Base-by-base conservation (phyloP, 2,113 vertebrate genomes). In the Chroicocephalus ridibundus region DNA sequence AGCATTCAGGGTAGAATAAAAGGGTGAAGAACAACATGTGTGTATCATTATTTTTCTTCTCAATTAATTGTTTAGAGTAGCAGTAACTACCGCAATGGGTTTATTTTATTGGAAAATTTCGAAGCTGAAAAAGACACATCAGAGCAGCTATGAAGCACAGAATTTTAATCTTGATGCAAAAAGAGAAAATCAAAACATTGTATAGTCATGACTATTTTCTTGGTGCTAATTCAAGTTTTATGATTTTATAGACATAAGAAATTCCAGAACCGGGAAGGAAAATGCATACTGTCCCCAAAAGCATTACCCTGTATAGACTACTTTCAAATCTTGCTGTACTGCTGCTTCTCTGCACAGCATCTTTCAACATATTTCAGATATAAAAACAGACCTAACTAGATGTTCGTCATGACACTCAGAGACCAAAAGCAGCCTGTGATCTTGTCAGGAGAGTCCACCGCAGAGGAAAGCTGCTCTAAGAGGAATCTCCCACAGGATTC, bases 371-470 rank as follows among this genome's bases (percentile, higher is more conserved):
- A 94, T 91, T 94, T 94, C 87, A 87, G 74, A 72, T 38, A 58
- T 74, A 96, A 94, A 96, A 95, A 89, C 40, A 95, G 92, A 95
- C 44, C 72, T 84, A 92, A 94, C 90, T 91, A 77, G 68, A 96
- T 89, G 88, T 66, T 91, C 81, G 25, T 65, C 74, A 72, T 69
- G 90, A 95, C 90, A 85, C 82, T 70, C 24, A 0, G 61, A 96
- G 84, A 94, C 94, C 90, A 93, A 90, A 94, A 95, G 83, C 87
- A 2, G 21, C 57, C 87, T 91, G 81, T 85, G 94, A 93, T 95
- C 86, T 55, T 91, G 89, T 91, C 78, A 82, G 84, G 38, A 91
- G 49, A 82, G 94, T 69, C 84, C 90, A 96, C 57, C 0, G 2
- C 26, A 85, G 46, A 77, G 42, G 19, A 91, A 90, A 80, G 58